phyloP scores from a whole-genome alignment of 2,888 invertebrate genomes.

The Pocota personata region DNA sequence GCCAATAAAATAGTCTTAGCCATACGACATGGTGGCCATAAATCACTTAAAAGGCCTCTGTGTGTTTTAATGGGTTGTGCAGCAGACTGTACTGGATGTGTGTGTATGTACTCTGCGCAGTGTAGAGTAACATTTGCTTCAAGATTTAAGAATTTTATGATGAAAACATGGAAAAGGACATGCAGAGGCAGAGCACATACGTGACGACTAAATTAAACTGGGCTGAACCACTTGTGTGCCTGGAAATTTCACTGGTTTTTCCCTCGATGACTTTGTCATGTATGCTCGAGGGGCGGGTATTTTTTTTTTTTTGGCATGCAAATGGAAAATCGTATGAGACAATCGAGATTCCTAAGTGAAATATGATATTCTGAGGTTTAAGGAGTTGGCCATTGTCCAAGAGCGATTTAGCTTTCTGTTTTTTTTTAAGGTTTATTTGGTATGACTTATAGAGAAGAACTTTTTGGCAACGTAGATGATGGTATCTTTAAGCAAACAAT shows the following conservation, averaged over 20 bases:
- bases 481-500: conserved; percentile 17
- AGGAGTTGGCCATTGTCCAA: conserved; percentile 53
- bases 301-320: conserved; percentile 54
- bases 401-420: neutral
- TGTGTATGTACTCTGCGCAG: neutral
- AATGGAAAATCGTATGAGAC: conserved; percentile 64
- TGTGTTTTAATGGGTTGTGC: conserved; percentile 22
- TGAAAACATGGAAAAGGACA: conserved; percentile 14
- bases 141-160: conserved; percentile 52
- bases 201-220: conserved; percentile 26
- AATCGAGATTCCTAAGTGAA: conserved; percentile 53
- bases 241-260: neutral
- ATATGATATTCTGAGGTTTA: conserved; percentile 57
- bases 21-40: conserved; percentile 17
- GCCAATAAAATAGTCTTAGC: conserved; percentile 24
- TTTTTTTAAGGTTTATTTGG: neutral
- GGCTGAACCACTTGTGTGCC: conserved; percentile 36
- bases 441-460: conserved; percentile 4
- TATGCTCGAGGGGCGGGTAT: neutral
- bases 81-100: neutral
- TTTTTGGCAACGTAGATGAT: conserved; percentile 48
- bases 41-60: conserved; percentile 34
- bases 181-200: neutral
- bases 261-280: neutral
- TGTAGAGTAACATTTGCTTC: neutral